These are phyloP conservation scores for Theretra japonica DNA, from an alignment of 2,888 invertebrate genomes.

Conservation along the genomic window DNA sequence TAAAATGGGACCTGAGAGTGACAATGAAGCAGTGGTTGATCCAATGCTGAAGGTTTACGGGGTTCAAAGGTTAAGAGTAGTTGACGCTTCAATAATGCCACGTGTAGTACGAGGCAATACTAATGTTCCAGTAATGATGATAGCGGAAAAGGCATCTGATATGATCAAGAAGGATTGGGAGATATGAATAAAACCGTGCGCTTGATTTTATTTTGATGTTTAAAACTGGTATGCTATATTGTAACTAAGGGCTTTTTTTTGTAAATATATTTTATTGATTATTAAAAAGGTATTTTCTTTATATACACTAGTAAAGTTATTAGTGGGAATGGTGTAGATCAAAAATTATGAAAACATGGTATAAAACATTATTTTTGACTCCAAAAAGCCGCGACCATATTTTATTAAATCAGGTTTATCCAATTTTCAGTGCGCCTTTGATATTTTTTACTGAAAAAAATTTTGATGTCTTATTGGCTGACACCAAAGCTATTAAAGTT, in stretches of 20 bases:
- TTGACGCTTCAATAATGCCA: slow-evolving; percentile 89
- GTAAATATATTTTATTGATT: too few species aligned
- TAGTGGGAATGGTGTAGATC: too few species aligned
- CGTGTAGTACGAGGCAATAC: slow-evolving; percentile 88
- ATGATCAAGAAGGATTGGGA: slow-evolving; percentile 28
- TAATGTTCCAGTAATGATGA: slow-evolving; percentile 94
- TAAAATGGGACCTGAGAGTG: slow-evolving; percentile 88
- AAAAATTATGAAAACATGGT: too few species aligned
- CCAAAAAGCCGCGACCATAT: slow-evolving; percentile 87
- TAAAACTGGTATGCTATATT: too few species aligned
- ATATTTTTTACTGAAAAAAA: slow-evolving; percentile 89
- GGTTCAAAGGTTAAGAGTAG: slow-evolving; percentile 85
- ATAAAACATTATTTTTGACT: slow-evolving; percentile 65
- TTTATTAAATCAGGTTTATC: slow-evolving; percentile 87
- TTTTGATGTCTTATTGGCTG: slow-evolving; percentile 85
- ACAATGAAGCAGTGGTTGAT: slow-evolving; percentile 87
- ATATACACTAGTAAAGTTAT: too few species aligned
- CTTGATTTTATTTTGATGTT: neutral
- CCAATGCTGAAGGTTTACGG: slow-evolving; percentile 86
- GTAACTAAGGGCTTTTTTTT: too few species aligned
- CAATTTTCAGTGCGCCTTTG: slow-evolving; percentile 88
- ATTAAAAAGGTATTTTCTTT: too few species aligned
- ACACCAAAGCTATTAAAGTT: slow-evolving; percentile 85
- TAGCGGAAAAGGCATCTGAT: slow-evolving; percentile 89
- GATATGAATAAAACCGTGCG: too few species aligned